Conservation (phyloP, 2,113 vertebrate genomes). For the Apeltes quadracus region DNA sequence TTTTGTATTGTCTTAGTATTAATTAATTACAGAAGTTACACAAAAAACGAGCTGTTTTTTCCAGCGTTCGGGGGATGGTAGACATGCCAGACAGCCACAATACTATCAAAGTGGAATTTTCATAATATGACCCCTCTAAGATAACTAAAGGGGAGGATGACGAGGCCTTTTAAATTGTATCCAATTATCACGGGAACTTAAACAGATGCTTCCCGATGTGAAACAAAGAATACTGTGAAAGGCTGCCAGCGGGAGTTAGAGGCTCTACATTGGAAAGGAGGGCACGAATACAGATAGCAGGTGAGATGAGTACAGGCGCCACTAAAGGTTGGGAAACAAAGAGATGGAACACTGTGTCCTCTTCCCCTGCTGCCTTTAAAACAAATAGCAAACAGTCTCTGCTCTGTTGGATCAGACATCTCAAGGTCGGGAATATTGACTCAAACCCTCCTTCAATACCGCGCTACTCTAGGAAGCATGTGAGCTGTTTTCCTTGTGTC, state of each 20-base stretch:
- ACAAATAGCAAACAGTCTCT: slow-evolving; percentile 34
- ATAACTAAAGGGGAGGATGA: neutral
- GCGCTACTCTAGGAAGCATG: neutral
- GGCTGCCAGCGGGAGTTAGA: slow-evolving; percentile 12
- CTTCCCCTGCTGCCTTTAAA: slow-evolving; percentile 27
- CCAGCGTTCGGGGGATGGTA: no score
- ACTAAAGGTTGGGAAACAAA: slow-evolving; percentile 20
- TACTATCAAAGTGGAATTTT: no score
- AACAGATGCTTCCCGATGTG: neutral
- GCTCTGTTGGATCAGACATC: slow-evolving; percentile 6
- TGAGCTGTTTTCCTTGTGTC: neutral
- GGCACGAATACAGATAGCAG: slow-evolving; percentile 25
- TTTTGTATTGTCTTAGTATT: no score
- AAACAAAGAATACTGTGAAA: slow-evolving; percentile 9
- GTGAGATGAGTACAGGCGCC: neutral
- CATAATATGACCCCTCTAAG: neutral
- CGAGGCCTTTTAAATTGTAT: neutral
- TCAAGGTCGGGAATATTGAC: slow-evolving; percentile 13
- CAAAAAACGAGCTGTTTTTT: no score
- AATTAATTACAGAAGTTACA: no score
- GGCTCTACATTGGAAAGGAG: slow-evolving; percentile 5
- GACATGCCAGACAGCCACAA: no score
- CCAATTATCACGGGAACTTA: neutral
- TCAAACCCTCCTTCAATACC: slow-evolving; percentile 35
- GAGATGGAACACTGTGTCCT: slow-evolving; percentile 11